A percentile compares a stretch with the other conserved stretches of the same genome.
Conservation (phyloP, 2,113 vertebrate species). For the Laticauda colubrina region DNA sequence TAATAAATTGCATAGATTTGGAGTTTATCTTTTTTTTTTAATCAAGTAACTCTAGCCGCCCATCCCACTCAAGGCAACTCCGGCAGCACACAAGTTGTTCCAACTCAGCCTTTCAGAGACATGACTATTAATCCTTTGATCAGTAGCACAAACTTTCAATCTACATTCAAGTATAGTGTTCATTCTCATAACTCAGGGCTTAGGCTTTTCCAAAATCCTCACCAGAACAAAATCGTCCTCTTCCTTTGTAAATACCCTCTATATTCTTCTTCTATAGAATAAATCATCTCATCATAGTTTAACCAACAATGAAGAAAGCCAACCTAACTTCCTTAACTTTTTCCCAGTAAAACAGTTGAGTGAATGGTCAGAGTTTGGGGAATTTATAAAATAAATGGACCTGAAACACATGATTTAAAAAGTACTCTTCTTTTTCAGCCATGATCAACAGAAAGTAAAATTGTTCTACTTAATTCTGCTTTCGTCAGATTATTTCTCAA, state of each 20-base stretch:
- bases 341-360: not conserved
- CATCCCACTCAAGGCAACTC: not conserved
- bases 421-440: not conserved
- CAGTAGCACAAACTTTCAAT: not conserved
- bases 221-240: not conserved
- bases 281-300: not conserved
- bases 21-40: not conserved
- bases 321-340: not conserved
- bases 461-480: not conserved
- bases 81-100: not conserved
- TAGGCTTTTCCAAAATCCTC: not conserved
- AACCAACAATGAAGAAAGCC: not conserved
- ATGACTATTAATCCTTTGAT: not conserved
- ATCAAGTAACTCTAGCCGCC: not conserved
- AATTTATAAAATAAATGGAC: not conserved
- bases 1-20: not conserved
- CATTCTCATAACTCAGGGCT: not conserved
- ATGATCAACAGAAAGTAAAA: not conserved
- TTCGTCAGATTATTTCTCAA: not conserved
- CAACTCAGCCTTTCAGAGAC: not conserved
- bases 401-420: not conserved
- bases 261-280: not conserved
- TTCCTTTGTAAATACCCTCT: not conserved
- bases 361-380: not conserved
- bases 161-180: not conserved